A percentile compares a stretch with the other conserved stretches of the same genome.
phyloP scores from a whole-genome alignment of 1,140 invertebrate species.

The Charaxes varanes region DNA sequence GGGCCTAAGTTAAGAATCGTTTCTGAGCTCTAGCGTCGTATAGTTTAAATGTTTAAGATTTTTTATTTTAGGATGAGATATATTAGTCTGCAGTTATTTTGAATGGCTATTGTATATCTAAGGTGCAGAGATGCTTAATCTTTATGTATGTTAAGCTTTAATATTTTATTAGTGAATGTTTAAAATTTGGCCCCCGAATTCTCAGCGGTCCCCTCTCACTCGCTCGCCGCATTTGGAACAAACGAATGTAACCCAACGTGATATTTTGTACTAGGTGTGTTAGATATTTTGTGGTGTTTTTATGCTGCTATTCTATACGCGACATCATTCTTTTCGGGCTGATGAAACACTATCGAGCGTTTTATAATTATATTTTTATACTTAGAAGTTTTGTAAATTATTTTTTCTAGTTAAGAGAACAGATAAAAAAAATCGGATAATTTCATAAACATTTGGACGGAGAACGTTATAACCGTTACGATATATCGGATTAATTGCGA shows the following conservation, averaged over 20 bases:
- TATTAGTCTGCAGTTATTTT: conserved; percentile 73
- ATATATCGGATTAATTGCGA: no score
- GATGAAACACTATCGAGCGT: conserved; percentile 44
- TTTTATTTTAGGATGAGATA: conserved; percentile 73
- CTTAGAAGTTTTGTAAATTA: conserved; percentile 66
- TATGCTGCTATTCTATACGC: conserved; percentile 52
- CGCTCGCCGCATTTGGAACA: conserved; percentile 21
- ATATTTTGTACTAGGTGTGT: conserved; percentile 66
- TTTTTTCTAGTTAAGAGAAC: conserved; percentile 65
- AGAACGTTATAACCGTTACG: no score
- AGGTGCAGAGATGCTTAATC: conserved; percentile 73
- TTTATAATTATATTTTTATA: conserved; percentile 69
- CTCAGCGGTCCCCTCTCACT: conserved; percentile 35
- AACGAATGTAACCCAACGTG: conserved; percentile 53
- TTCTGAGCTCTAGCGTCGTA: conserved; percentile 51
- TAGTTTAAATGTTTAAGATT: conserved; percentile 70
- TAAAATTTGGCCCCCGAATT: conserved; percentile 62
- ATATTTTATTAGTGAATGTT: conserved; percentile 74
- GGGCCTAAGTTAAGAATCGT: conserved; percentile 61
- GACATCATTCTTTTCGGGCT: conserved; percentile 47
- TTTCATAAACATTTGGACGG: not conserved
- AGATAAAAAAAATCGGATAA: conserved; percentile 26
- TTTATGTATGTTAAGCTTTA: conserved; percentile 75
- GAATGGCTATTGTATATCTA: conserved; percentile 72
- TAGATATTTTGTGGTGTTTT: conserved; percentile 56